These are phyloP conservation scores for Acanthiza pusilla DNA, from an alignment of 2,797 vertebrate species.

Conservation along the genomic window DNA sequence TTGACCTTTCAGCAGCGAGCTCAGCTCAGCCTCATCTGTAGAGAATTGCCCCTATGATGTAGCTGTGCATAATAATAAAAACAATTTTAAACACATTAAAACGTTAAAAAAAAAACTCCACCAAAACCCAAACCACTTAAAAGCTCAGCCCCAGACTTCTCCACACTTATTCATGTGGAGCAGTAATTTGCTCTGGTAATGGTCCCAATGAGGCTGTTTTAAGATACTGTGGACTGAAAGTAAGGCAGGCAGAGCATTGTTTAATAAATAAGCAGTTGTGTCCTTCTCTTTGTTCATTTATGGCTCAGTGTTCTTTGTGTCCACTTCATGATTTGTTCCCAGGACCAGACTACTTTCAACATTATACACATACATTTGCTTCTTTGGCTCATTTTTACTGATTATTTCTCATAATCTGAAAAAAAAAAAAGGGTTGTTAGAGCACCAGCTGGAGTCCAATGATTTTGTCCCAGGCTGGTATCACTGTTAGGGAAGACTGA, in stretches of 20 bases:
- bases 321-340: neutral
- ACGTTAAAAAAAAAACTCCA: neutral
- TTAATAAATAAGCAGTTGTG: constrained; percentile 21
- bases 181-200: constrained; percentile 34
- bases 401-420: neutral
- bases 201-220: constrained; percentile 2
- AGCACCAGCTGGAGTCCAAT: neutral
- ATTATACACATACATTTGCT: neutral
- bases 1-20: constrained; percentile 28
- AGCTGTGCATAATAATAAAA: constrained; percentile 48
- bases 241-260: neutral
- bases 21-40: neutral
- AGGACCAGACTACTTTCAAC: neutral
- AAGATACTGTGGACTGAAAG: neutral
- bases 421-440: neutral
- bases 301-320: neutral
- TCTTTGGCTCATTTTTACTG: neutral
- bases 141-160: neutral
- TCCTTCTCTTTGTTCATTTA: neutral
- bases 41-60: constrained; percentile 2
- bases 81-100: constrained; percentile 39
- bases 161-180: neutral
- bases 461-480: neutral
- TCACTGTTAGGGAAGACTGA: neutral
- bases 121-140: neutral